Evolutionary conservation across 2,888 invertebrate species (phyloP).

Genomic region (Ectropis crepuscularia): DNA sequence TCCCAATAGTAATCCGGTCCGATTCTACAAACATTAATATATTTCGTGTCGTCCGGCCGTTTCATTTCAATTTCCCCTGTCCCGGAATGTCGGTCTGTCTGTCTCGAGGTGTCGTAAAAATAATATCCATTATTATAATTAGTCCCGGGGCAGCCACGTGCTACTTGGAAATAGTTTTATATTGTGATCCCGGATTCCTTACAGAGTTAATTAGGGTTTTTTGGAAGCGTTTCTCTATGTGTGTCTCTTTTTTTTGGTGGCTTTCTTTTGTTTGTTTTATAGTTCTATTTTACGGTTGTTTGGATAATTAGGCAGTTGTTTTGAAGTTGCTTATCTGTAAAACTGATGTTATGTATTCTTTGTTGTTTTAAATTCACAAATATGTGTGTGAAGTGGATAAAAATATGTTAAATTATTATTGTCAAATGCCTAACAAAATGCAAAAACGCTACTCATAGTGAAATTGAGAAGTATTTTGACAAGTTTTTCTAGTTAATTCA

Average conservation of each 20-base stretch:
- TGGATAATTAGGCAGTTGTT: constrained; percentile 3
- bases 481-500: no score
- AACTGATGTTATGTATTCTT: constrained; percentile 1
- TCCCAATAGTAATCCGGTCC: constrained; percentile 28
- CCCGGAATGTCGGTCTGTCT: constrained; percentile 53
- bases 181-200: constrained; percentile 51
- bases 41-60: constrained; percentile 46
- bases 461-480: no score
- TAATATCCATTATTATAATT: constrained; percentile 79
- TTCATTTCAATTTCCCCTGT: constrained; percentile 57
- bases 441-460: no score
- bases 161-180: constrained; percentile 57
- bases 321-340: background rate
- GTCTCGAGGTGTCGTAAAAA: constrained; percentile 68
- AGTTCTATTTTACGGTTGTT: constrained; percentile 1
- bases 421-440: no score
- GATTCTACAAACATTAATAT: constrained; percentile 26
- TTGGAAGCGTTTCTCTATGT: no score
- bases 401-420: no score
- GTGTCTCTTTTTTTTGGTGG: constrained; percentile 6
- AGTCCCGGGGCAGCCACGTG: constrained; percentile 58
- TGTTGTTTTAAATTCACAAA: constrained; percentile 5
- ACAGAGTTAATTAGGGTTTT: constrained; percentile 23
- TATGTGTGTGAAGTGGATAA: no score
- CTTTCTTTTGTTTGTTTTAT: background rate